These are phyloP conservation scores for Lagria hirta DNA, from an alignment of 2,888 invertebrate genomes.

Conservation along the genomic window DNA sequence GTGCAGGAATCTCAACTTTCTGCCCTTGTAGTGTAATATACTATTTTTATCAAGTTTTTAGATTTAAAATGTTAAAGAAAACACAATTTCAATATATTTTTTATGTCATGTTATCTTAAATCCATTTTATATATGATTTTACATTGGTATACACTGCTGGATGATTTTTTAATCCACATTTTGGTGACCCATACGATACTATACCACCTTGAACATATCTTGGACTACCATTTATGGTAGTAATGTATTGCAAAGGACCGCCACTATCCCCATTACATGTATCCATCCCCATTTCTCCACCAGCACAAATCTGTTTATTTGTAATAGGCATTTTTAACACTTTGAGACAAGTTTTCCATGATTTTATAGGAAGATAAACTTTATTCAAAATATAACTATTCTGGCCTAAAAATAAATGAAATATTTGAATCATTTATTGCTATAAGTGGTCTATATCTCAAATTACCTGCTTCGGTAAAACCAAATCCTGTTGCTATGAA, in stretches of 20 bases:
- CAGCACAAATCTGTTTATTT: slow-evolving; percentile 62
- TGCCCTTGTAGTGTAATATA: too few relatives aligned
- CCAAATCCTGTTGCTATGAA: slow-evolving; percentile 77
- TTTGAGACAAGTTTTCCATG: slow-evolving; percentile 43
- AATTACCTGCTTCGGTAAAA: slow-evolving; percentile 62
- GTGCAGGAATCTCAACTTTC: too few relatives aligned
- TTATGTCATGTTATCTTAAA: slow-evolving; percentile 9
- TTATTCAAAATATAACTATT: slow-evolving; percentile 50
- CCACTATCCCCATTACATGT: slow-evolving; percentile 71
- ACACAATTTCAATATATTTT: too few relatives aligned
- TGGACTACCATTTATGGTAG: slow-evolving; percentile 37
- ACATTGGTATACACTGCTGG: slow-evolving; percentile 14
- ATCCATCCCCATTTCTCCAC: slow-evolving; percentile 61
- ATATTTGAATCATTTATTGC: too few relatives aligned
- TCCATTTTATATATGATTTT: slow-evolving; percentile 13
- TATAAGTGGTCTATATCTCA: too few relatives aligned
- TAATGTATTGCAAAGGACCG: slow-evolving; percentile 60
- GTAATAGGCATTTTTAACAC: slow-evolving; percentile 41
- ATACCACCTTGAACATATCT: slow-evolving; percentile 15
- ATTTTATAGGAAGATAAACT: slow-evolving; percentile 51
- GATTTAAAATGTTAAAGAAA: too few relatives aligned
- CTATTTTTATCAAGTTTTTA: too few relatives aligned
- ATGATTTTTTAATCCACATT: slow-evolving; percentile 7
- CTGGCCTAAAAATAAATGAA: slow-evolving; percentile 39
- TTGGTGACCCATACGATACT: slow-evolving; percentile 12